A percentile compares a stretch with the other conserved stretches of the same genome.
These are phyloP conservation scores for Porites cylindrica DNA, from an alignment of 92 coral and sea anemone genomes.

Conservation along the genomic window DNA sequence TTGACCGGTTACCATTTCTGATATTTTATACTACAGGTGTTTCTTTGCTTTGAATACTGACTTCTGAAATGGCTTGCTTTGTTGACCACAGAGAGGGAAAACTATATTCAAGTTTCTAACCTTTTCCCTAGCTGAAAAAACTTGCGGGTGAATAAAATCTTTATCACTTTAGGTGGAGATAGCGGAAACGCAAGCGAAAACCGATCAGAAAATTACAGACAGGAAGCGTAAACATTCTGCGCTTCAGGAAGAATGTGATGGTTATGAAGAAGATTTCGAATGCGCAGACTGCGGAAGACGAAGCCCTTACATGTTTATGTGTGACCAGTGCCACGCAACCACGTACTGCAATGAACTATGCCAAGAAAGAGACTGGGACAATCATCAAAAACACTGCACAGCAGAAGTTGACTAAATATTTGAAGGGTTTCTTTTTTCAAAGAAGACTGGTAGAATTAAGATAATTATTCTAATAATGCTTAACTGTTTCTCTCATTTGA, in stretches of 20 bases:
- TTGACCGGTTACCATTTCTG: no score
- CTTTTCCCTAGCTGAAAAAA: no score
- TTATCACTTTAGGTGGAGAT: slow-evolving; percentile 14
- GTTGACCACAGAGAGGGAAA: no score
- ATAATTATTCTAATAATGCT: neutral
- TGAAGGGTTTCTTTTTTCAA: neutral
- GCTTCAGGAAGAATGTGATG: slow-evolving; percentile 12
- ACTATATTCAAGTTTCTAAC: no score
- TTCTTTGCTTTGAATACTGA: no score
- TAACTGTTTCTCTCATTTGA: neutral
- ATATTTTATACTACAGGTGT: no score
- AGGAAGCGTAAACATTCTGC: slow-evolving; percentile 24
- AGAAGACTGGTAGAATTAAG: neutral
- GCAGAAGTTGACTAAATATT: neutral
- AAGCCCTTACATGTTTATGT: slow-evolving; percentile 48
- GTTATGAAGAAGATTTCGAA: neutral
- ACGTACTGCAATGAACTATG: slow-evolving; percentile 68
- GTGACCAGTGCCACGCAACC: slow-evolving; percentile 52
- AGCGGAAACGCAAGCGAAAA: slow-evolving; percentile 41
- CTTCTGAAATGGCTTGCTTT: no score
- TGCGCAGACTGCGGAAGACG: slow-evolving; percentile 56
- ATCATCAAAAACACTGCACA: slow-evolving; percentile 54
- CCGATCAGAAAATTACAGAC: slow-evolving; percentile 25
- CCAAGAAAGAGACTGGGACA: slow-evolving; percentile 70
- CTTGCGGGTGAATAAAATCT: neutral